A percentile compares a stretch with the other conserved stretches of the same genome.
Evolutionary conservation across 2,113 vertebrate genomes (phyloP).

Genomic region (Spilogale gracilis): DNA sequence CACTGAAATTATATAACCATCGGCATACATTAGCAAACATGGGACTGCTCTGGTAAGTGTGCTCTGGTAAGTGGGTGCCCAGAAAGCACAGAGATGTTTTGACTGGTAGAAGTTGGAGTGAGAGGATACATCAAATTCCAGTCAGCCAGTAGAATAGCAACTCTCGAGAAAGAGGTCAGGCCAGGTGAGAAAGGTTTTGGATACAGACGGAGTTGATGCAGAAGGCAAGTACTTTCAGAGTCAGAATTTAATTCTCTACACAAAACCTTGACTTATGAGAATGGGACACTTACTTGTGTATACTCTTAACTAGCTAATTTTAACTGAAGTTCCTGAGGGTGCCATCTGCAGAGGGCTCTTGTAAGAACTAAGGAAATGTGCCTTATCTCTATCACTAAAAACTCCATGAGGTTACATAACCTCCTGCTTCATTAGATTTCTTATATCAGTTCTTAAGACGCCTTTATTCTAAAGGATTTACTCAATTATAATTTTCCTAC

Average conservation of each 20-base stretch:
- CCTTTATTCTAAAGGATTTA: constrained; percentile 56
- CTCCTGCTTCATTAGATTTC: not conserved
- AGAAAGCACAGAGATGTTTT: not conserved
- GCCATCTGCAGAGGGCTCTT: not conserved
- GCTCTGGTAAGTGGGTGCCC: not conserved
- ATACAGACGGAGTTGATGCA: not conserved
- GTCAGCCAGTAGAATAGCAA: not conserved
- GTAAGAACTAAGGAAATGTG: not conserved
- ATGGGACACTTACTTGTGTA: not conserved
- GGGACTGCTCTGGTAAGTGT: not conserved
- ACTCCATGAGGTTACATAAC: not conserved
- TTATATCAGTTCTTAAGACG: not conserved
- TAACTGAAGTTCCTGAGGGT: not conserved
- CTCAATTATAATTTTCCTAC: constrained; percentile 48
- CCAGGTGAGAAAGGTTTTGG: not conserved
- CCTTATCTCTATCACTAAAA: constrained; percentile 7
- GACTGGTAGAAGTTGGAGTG: not conserved
- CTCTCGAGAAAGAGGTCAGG: not conserved
- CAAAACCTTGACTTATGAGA: not conserved
- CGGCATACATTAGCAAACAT: not conserved
- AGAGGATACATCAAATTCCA: not conserved
- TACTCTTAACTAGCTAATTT: not conserved
- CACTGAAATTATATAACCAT: not conserved
- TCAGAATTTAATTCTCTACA: not conserved
- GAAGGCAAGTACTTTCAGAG: not conserved